Evolutionary conservation across 2,797 vertebrate species (phyloP).

Genomic region (Acestrorhynchus altus): DNA sequence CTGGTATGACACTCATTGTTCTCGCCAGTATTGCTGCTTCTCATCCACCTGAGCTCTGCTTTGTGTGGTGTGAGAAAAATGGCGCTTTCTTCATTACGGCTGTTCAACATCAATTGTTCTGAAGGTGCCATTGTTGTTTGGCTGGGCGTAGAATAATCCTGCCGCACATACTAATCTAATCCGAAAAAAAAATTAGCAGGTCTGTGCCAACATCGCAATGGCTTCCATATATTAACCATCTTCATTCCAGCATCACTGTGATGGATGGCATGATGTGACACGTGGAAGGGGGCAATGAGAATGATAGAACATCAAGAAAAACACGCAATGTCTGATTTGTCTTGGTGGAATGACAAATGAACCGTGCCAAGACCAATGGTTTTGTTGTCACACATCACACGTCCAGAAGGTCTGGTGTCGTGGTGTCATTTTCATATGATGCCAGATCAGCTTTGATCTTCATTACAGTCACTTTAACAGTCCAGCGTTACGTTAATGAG

Average conservation of each 20-base stretch:
- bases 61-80: constrained; percentile 19
- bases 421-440: too few relatives aligned
- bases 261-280: constrained; percentile 41
- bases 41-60: constrained; percentile 38
- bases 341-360: too few relatives aligned
- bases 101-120: constrained; percentile 40
- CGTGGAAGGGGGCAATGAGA: neutral
- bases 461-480: too few relatives aligned
- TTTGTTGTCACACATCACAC: too few relatives aligned
- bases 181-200: constrained; percentile 11
- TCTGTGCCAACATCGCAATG: constrained; percentile 56
- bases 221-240: constrained; percentile 60
- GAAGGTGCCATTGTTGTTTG: constrained; percentile 40
- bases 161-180: constrained; percentile 31
- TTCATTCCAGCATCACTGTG: constrained; percentile 69
- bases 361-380: too few relatives aligned
- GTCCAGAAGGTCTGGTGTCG: too few relatives aligned
- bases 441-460: too few relatives aligned
- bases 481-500: too few relatives aligned
- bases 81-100: constrained; percentile 11
- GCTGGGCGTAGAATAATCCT: constrained; percentile 23
- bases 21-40: neutral
- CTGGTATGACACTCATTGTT: constrained; percentile 29
- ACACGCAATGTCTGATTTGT: too few relatives aligned
- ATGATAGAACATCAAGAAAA: neutral